Conservation (phyloP, 92 coral and sea anemone genomes). For the Palythoa heliodiscus region DNA sequence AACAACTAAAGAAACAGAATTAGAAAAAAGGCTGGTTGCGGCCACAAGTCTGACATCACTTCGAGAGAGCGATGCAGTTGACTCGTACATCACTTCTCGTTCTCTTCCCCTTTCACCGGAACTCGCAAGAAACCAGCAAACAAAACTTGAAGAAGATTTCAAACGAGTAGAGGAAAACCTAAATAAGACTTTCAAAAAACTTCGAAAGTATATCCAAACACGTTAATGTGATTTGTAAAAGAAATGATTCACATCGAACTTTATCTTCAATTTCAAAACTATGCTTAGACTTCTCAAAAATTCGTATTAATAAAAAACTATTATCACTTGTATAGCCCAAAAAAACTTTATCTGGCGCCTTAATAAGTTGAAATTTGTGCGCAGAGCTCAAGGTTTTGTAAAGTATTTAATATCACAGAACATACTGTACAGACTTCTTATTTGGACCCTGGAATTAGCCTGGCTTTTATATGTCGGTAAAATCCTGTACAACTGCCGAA, state of each 20-base stretch:
- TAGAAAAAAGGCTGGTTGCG: not conserved
- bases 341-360: no score
- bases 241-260: not conserved
- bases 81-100: slow-evolving; percentile 30
- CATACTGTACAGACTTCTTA: no score
- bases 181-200: slow-evolving; percentile 62
- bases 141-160: slow-evolving; percentile 64
- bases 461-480: no score
- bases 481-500: no score
- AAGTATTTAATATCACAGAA: no score
- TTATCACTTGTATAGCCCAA: no score
- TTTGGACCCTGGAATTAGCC: no score
- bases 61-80: slow-evolving; percentile 20
- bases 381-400: no score
- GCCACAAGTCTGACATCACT: slow-evolving; percentile 23
- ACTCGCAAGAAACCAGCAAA: slow-evolving; percentile 74
- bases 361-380: no score
- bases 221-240: slow-evolving; percentile 5
- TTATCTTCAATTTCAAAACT: not conserved
- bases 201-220: slow-evolving; percentile 60
- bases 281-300: no score
- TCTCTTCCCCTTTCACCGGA: slow-evolving; percentile 39
- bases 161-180: slow-evolving; percentile 70
- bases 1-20: not conserved
- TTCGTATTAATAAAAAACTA: no score